These are phyloP conservation scores for Porites australiensis DNA, from an alignment of 64 coral and sea anemone genomes.

Conservation along the genomic window DNA sequence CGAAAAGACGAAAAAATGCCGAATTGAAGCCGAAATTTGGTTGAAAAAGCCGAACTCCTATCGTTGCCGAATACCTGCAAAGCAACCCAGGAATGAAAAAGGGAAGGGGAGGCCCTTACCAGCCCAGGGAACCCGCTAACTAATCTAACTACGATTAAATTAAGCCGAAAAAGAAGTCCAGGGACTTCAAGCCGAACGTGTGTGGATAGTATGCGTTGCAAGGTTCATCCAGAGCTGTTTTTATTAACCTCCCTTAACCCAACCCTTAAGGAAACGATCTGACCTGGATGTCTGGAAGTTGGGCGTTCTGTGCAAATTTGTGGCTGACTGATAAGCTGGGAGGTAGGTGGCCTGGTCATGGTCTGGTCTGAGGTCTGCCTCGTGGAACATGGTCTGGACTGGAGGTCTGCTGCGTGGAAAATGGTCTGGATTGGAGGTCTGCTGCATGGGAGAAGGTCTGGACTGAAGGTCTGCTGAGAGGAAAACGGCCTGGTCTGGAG, in stretches of 20 bases:
- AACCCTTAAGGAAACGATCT: not conserved
- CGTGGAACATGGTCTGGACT: no score
- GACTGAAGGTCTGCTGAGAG: no score
- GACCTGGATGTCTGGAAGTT: not conserved
- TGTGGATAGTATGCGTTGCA: constrained; percentile 17
- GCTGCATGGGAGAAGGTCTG: no score
- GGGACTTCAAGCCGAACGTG: constrained; percentile 3
- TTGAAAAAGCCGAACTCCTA: not conserved
- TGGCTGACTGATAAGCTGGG: no score
- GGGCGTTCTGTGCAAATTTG: no score
- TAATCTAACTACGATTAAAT: not conserved
- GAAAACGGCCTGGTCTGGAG: no score
- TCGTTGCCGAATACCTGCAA: not conserved
- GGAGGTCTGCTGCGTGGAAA: no score
- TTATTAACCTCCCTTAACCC: not conserved
- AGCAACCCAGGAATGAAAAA: not conserved
- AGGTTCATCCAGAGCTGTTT: constrained; percentile 29
- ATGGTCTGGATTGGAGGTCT: no score
- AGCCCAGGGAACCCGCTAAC: not conserved
- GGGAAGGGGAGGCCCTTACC: not conserved
- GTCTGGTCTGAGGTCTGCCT: no score
- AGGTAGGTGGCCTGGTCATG: no score
- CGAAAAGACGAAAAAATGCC: not conserved
- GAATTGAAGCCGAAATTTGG: not conserved
- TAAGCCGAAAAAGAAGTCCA: not conserved